A percentile compares a stretch with the other conserved stretches of the same genome.
Evolutionary conservation across 2,113 vertebrate genomes (phyloP).

Genomic region (Gymnogyps californianus): DNA sequence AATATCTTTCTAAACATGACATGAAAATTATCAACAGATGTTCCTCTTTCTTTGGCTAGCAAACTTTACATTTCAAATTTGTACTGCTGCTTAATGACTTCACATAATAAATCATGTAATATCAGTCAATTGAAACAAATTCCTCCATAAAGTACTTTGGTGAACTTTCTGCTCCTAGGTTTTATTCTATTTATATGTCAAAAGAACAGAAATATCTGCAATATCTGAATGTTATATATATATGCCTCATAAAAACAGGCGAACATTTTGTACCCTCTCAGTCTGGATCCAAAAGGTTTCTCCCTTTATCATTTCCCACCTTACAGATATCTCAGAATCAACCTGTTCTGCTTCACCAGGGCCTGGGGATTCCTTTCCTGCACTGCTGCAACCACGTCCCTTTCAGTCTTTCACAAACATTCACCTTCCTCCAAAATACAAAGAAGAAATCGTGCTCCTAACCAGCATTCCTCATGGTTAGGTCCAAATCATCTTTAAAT

Average conservation of each 20-base stretch:
- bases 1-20: neutral
- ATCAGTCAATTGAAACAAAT: neutral
- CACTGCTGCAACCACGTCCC: neutral
- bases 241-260: neutral
- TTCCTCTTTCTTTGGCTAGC: neutral
- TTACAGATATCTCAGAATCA: neutral
- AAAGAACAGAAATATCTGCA: neutral
- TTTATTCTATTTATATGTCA: neutral
- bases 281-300: neutral
- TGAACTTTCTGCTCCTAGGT: neutral
- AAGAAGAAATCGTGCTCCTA: neutral
- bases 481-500: neutral
- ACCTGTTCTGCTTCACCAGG: neutral
- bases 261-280: neutral
- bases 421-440: neutral
- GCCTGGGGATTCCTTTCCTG: neutral
- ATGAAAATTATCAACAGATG: neutral
- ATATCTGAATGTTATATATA: neutral
- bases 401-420: neutral
- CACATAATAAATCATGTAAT: neutral
- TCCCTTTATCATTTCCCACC: neutral
- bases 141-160: neutral
- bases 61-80: neutral
- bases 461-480: neutral
- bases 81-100: neutral